Evolutionary conservation across 2,797 vertebrate species (phyloP).

Genomic region (Oreochromis mossambicus): DNA sequence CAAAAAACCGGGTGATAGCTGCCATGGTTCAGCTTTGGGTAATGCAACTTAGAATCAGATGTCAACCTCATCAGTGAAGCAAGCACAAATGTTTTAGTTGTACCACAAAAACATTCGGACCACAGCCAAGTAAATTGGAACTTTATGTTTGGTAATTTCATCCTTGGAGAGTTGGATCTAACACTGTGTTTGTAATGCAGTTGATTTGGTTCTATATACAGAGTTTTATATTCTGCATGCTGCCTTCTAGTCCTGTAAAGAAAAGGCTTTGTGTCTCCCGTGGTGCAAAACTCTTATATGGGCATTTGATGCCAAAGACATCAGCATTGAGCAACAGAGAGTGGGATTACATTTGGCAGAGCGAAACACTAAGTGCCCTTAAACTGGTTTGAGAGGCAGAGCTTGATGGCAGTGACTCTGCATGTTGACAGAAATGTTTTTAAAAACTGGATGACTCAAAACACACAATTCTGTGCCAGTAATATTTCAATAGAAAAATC

Average conservation of each 20-base stretch:
- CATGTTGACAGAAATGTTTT: background rate
- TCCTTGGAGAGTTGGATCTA: background rate
- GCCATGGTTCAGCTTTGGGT: background rate
- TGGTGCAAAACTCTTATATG: background rate
- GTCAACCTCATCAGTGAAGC: background rate
- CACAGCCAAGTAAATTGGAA: background rate
- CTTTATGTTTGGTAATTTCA: constrained; percentile 15
- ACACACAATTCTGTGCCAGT: background rate
- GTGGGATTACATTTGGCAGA: background rate
- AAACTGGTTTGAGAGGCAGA: constrained; percentile 8
- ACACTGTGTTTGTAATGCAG: constrained; percentile 10
- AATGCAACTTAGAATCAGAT: background rate
- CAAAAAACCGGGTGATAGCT: background rate
- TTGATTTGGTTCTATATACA: constrained; percentile 7
- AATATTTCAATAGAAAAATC: constrained; percentile 1
- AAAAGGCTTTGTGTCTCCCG: background rate
- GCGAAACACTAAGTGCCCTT: background rate
- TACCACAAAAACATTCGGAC: background rate
- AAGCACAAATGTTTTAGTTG: background rate
- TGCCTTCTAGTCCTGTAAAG: background rate
- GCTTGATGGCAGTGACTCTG: background rate
- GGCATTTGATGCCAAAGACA: constrained; percentile 10
- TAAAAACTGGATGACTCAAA: background rate
- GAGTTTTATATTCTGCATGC: background rate
- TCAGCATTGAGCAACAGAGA: background rate